Conservation (phyloP, 1,140 invertebrate genomes). For the Delia radicum region DNA sequence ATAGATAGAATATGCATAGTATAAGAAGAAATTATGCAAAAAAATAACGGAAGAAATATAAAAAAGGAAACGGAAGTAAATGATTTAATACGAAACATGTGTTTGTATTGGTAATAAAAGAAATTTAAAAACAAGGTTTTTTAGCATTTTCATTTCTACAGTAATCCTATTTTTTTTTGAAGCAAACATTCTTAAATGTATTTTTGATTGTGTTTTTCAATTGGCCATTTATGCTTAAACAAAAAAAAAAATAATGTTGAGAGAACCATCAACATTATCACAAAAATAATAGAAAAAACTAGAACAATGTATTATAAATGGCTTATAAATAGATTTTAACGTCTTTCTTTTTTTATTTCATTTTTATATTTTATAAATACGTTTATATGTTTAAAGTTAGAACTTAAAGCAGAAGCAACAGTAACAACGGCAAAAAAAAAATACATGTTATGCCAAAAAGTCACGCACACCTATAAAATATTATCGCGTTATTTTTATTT, state of each 20-base stretch:
- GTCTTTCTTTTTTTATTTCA: neutral
- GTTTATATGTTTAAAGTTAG: no score
- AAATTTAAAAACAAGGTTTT: no score
- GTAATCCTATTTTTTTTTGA: no score
- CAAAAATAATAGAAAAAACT: no score
- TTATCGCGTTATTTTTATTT: neutral
- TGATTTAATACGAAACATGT: no score
- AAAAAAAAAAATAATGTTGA: no score
- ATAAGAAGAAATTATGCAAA: neutral
- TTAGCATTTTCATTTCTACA: no score
- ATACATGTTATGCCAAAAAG: neutral
- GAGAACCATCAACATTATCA: no score
- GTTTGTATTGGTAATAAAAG: no score
- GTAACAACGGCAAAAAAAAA: neutral
- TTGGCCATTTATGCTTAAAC: no score
- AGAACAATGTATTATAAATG: neutral
- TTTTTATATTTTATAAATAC: neutral
- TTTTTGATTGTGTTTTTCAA: no score
- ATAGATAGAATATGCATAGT: neutral
- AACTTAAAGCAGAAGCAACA: neutral
- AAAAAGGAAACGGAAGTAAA: neutral
- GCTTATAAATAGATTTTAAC: neutral
- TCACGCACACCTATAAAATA: constrained; percentile 4
- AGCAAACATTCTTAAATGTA: no score
- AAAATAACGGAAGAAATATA: neutral